Conservation (phyloP, 2,113 vertebrate genomes). For the Nothobranchius furzeri region DNA sequence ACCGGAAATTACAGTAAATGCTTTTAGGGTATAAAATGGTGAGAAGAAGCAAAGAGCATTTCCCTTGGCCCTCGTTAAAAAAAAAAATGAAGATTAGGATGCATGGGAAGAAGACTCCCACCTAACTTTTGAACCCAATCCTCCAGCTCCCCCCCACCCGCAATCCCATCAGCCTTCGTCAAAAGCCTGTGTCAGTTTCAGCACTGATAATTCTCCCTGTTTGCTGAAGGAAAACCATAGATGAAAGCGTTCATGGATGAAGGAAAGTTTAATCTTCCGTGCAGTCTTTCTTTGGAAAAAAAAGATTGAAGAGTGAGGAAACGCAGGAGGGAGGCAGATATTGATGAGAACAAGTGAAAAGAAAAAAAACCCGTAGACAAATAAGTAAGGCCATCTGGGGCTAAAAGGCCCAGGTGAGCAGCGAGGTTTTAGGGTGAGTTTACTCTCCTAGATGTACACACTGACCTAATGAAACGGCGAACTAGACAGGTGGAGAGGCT, state of each 20-base stretch:
- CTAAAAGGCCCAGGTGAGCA: conserved; percentile 18
- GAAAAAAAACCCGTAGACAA: conserved; percentile 19
- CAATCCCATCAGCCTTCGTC: conserved; percentile 36
- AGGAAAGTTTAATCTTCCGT: conserved; percentile 92
- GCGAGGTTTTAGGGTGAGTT: conserved; percentile 35
- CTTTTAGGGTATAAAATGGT: conserved; percentile 29
- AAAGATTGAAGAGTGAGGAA: conserved; percentile 4
- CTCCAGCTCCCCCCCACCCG: conserved; percentile 9
- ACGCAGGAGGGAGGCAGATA: neutral
- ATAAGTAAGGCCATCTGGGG: conserved; percentile 28
- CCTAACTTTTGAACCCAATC: conserved; percentile 33
- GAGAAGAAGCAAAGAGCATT: conserved; percentile 35
- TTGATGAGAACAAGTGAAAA: conserved; percentile 8
- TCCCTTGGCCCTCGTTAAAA: conserved; percentile 30
- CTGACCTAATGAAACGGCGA: conserved; percentile 36
- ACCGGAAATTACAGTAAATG: neutral
- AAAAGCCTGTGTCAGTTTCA: conserved; percentile 49
- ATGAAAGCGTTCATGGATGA: conserved; percentile 97
- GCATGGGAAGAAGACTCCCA: conserved; percentile 33
- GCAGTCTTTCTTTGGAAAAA: conserved; percentile 63
- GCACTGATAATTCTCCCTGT: conserved; percentile 72
- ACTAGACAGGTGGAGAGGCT: conserved; percentile 24
- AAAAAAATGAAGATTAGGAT: conserved; percentile 21
- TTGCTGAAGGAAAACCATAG: conserved; percentile 77
- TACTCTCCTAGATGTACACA: conserved; percentile 36